phyloP scores from a whole-genome alignment of 2,888 invertebrate genomes.

The Osmoderma eremita region DNA sequence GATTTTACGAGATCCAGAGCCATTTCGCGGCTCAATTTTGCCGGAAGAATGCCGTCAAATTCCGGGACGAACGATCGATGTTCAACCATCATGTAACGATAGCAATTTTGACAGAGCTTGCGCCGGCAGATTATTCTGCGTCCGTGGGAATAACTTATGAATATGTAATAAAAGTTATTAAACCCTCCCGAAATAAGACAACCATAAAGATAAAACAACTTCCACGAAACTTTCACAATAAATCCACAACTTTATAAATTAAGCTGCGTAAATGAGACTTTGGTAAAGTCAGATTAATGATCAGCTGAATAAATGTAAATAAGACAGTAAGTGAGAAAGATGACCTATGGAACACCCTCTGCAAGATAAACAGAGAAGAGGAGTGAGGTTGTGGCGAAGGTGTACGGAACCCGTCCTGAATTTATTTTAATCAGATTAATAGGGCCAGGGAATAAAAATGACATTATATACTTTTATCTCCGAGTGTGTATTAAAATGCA shows the following conservation, averaged over 20 bases:
- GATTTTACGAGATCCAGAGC: not conserved
- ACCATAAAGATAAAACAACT: conserved; percentile 63
- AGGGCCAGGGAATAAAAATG: conserved; percentile 25
- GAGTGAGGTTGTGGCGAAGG: not conserved
- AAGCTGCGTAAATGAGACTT: conserved; percentile 64
- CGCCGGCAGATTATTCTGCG: conserved; percentile 14
- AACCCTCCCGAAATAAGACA: conserved; percentile 58
- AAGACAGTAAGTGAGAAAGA: conserved; percentile 55
- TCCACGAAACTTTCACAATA: conserved; percentile 62
- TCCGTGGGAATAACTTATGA: conserved; percentile 50
- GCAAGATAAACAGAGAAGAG: not conserved
- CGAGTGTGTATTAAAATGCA: conserved; percentile 4
- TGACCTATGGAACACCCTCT: conserved; percentile 39
- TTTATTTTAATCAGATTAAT: conserved; percentile 34
- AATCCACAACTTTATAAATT: conserved; percentile 64
- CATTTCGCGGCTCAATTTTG: too few species aligned
- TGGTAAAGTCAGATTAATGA: conserved; percentile 65
- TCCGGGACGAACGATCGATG: conserved; percentile 15
- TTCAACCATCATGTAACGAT: conserved; percentile 6
- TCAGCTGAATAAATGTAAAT: conserved; percentile 62
- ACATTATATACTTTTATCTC: conserved; percentile 26
- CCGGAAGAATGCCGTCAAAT: not conserved
- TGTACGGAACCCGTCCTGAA: conserved; percentile 22
- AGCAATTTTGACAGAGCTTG: conserved; percentile 27
- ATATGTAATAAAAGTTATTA: conserved; percentile 63